These are phyloP conservation scores for Caenorhabditis remanei DNA, from an alignment of 1,140 invertebrate species.

Conservation along the genomic window DNA sequence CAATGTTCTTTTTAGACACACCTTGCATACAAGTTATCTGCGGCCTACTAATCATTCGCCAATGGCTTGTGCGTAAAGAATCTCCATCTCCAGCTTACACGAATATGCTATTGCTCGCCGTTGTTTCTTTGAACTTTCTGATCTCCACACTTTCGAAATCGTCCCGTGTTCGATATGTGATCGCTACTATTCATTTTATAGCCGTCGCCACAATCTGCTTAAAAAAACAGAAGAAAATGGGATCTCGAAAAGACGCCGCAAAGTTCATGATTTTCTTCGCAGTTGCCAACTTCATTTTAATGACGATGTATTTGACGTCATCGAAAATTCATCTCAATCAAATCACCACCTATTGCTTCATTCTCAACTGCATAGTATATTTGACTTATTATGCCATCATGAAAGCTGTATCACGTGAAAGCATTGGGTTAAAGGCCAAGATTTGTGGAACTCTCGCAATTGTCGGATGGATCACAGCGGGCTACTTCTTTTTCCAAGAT, in stretches of 20 bases:
- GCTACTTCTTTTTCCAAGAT: conserved; percentile 42
- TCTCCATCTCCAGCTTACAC: conserved; percentile 29
- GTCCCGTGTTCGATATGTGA: not conserved
- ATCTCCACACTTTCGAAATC: not conserved
- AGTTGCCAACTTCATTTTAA: not conserved
- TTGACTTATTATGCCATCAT: not conserved
- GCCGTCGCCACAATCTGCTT: not conserved
- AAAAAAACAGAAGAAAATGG: not conserved
- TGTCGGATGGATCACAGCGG: not conserved
- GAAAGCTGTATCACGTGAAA: not conserved
- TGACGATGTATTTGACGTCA: not conserved
- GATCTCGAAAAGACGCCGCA: not conserved
- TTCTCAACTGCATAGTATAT: not conserved
- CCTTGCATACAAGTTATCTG: conserved; percentile 49
- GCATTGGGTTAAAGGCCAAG: not conserved
- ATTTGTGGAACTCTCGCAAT: not conserved
- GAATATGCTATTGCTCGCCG: not conserved
- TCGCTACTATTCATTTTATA: not conserved
- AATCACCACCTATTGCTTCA: conserved; percentile 23
- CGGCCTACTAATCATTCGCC: conserved; percentile 18
- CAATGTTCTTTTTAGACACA: conserved; percentile 9
- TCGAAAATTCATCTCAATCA: conserved; percentile 18
- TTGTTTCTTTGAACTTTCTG: conserved; percentile 10
- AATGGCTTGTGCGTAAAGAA: conserved; percentile 17
- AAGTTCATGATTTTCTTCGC: not conserved